Evolutionary conservation across 2,888 invertebrate genomes (phyloP), one percentile per base, ranked within the genome.

Genomic region (Dyspetes luteomarginatus): DNA sequence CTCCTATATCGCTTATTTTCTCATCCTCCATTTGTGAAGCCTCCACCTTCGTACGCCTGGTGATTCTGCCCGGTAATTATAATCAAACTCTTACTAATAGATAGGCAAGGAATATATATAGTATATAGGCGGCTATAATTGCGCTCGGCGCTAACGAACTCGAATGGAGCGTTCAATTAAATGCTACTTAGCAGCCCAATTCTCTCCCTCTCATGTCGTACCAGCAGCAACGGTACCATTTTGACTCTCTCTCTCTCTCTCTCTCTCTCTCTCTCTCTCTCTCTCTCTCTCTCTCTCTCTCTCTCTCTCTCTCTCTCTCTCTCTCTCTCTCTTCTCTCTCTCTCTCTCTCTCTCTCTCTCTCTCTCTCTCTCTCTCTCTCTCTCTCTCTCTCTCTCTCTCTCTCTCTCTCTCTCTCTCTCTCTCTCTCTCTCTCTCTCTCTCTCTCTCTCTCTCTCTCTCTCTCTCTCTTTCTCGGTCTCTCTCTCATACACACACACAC

Each of bases 91-190:
- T 87, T 87, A 84, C 83, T 87, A 87, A 88, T 87, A 88, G 86
- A 86, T 87, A 81, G 84, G 69, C 73, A 76, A 81, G 72, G 67
- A 74, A 58, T 62, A 52, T 80, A 67, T 52, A 67, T 60, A 60
- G 36, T 48, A 58, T 72, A 81, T 80, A 82, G 85, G 84, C 80
- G 75, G 87, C 75, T 85, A 78, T 85, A 88, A 87, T 86, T 85
- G 88, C 87, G 84, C 78, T 80, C 82, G 85, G 81, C 84, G 82
- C 88, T 90, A 89, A 90, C 87, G 86, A 89, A 89, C 87, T 88
- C 85, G 86, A 88, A 90, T 89, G 84, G 88, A 87, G 84, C 86
- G 88, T 88, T 89, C 88, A 87, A 89, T 90, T 89, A 90, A 89
- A 89, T 86, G 87, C 88, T 89, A 89, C 88, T 90, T 90, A 90